Evolutionary conservation across 2,797 vertebrate species (phyloP).

Genomic region (Decapterus maruadsi): DNA sequence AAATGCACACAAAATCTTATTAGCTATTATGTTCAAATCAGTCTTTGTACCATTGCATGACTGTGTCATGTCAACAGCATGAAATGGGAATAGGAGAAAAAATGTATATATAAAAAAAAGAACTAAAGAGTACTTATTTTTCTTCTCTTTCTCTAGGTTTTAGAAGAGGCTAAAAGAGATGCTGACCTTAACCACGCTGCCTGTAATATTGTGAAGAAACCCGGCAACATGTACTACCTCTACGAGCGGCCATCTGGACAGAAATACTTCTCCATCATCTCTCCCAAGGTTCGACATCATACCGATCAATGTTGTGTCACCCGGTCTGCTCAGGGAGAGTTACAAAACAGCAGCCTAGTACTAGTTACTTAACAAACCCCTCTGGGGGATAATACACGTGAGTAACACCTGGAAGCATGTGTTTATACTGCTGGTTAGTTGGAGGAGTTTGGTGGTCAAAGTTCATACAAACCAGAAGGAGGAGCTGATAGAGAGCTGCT

Average conservation of each 20-base stretch:
- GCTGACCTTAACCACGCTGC: conserved; percentile 93
- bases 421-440: neutral
- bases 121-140: neutral
- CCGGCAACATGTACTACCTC: conserved; percentile 94
- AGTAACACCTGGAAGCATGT: neutral
- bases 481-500: conserved; percentile 5
- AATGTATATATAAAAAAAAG: too few species aligned
- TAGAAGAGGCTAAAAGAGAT: conserved; percentile 94
- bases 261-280: conserved; percentile 96
- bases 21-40: neutral
- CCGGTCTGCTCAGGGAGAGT: neutral
- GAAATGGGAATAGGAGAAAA: neutral
- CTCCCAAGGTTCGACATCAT: conserved; percentile 89
- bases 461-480: conserved; percentile 21
- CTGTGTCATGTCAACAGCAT: too few species aligned
- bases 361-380: conserved; percentile 24
- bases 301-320: conserved; percentile 1
- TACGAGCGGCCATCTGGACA: conserved; percentile 93
- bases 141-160: conserved; percentile 81
- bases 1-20: neutral
- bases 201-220: conserved; percentile 96
- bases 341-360: neutral
- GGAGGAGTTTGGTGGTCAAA: conserved; percentile 34
- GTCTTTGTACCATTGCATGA: neutral
- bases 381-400: neutral